Percentiles rank a stretch among this genome's conserved stretches.
phyloP scores from a whole-genome alignment of 2,113 vertebrate species.

The Psephotus haematonotus region DNA sequence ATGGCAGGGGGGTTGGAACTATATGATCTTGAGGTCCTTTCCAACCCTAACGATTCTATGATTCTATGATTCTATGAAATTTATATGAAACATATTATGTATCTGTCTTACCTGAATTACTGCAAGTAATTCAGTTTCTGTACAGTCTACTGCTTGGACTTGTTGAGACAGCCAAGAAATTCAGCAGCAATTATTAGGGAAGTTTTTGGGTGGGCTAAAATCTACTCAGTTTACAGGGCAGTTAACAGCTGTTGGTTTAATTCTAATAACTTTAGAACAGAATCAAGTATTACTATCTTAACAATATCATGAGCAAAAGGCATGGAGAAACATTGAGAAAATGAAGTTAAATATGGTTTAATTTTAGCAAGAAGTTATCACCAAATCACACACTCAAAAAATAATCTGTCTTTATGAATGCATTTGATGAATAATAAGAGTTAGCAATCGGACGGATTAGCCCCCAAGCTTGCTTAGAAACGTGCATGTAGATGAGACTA shows the following conservation, averaged over 20 bases:
- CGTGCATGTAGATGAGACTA: neutral
- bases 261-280: neutral
- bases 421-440: neutral
- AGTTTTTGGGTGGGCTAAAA: neutral
- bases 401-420: neutral
- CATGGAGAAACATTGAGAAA: neutral
- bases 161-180: neutral
- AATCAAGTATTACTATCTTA: neutral
- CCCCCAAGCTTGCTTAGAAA: neutral
- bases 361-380: neutral
- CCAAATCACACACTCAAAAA: neutral
- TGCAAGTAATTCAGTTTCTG: neutral
- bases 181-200: neutral
- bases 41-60: too few relatives aligned
- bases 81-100: neutral
- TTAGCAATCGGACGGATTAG: neutral
- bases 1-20: too few relatives aligned
- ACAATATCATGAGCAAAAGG: neutral
- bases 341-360: neutral
- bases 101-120: neutral
- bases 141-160: neutral
- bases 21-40: too few relatives aligned
- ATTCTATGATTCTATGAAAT: too few relatives aligned
- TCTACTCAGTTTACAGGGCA: neutral
- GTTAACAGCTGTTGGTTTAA: neutral